Conservation (phyloP, 37 sponge, comb jelly and placozoan species). For the Haliclona indistincta region DNA sequence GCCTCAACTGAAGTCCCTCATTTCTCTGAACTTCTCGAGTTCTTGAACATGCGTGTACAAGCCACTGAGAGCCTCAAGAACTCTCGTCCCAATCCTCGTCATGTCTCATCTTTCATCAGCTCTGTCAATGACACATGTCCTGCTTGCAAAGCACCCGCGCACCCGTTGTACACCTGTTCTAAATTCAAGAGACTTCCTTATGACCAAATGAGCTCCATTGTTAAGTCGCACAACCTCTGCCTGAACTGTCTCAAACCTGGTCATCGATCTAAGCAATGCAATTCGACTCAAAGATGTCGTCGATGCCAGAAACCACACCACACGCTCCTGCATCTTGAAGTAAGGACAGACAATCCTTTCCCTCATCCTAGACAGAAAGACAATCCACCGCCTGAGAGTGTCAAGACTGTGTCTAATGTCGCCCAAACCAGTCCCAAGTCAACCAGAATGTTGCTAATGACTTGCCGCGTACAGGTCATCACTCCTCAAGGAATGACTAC, state of each 20-base stretch:
- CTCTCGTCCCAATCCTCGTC: no score
- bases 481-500: no score
- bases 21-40: not conserved
- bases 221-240: not conserved
- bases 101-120: no score
- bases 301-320: no score
- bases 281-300: not conserved
- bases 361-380: no score
- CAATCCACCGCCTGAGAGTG: no score
- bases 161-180: not conserved
- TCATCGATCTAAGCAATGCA: not conserved
- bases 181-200: not conserved
- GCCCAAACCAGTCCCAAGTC: no score
- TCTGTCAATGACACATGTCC: not conserved
- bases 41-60: not conserved
- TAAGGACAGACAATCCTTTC: not conserved
- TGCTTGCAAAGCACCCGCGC: not conserved
- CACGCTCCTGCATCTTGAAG: no score
- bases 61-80: not conserved
- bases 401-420: no score
- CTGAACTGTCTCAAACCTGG: not conserved
- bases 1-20: not conserved
- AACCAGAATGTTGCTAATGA: no score
- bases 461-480: no score
- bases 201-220: not conserved